Percentiles rank a stretch among this genome's conserved stretches.
phyloP scores from a whole-genome alignment of 2,113 vertebrate genomes.

The Lontra canadensis region DNA sequence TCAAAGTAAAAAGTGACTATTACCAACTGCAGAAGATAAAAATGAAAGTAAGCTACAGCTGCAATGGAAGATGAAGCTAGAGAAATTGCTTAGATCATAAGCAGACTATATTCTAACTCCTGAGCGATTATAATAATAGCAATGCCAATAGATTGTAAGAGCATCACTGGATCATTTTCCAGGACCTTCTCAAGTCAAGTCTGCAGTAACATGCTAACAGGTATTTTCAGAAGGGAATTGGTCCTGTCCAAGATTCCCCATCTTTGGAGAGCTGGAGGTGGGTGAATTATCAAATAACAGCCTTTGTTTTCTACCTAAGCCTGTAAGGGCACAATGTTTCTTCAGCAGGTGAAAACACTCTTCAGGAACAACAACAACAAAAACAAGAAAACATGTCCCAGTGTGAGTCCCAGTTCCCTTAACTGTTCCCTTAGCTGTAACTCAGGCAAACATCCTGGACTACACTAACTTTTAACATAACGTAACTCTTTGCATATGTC shows the following conservation, averaged over 20 bases:
- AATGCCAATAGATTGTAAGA: background rate
- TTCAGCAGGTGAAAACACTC: background rate
- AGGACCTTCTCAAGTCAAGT: background rate
- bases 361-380: background rate
- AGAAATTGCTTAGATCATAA: background rate
- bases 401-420: background rate
- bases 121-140: background rate
- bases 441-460: background rate
- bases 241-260: too few relatives aligned
- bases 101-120: background rate
- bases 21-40: background rate
- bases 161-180: background rate
- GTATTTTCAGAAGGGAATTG: background rate
- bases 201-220: background rate
- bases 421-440: background rate
- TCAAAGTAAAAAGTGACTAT: background rate
- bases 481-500: background rate
- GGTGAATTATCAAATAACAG: background rate
- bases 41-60: background rate
- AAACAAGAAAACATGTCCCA: background rate
- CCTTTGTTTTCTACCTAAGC: background rate
- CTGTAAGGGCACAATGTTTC: fast-evolving
- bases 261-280: background rate
- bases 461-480: too few relatives aligned
- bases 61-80: background rate